Evolutionary conservation across 2,797 vertebrate species (phyloP).

Genomic region (Rhynchotus rufescens): DNA sequence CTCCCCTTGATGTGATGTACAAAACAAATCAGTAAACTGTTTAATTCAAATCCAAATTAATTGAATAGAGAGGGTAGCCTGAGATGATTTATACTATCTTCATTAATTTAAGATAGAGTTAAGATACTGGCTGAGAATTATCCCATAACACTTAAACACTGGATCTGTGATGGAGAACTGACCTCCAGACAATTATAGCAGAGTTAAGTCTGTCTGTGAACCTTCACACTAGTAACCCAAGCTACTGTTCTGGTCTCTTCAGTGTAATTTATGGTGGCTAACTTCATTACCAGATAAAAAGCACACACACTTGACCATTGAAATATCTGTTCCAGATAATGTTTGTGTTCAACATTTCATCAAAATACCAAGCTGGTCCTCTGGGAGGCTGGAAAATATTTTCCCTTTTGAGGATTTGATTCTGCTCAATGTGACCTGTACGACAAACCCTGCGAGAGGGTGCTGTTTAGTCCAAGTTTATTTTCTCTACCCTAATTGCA

Average conservation of each 20-base stretch:
- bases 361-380: conserved; percentile 33
- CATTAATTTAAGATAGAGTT: neutral
- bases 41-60: neutral
- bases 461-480: neutral
- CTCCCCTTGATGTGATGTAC: neutral
- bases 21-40: neutral
- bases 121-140: neutral
- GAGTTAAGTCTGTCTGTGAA: conserved; percentile 26
- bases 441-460: neutral
- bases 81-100: neutral
- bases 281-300: conserved; percentile 35
- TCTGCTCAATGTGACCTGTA: conserved; percentile 7
- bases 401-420: conserved; percentile 17
- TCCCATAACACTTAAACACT: neutral
- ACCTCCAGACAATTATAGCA: conserved; percentile 21
- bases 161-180: neutral
- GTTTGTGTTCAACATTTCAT: conserved; percentile 51
- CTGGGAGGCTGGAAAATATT: conserved; percentile 29
- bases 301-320: conserved; percentile 25
- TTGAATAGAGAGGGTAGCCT: neutral
- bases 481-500: conserved; percentile 33
- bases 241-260: conserved; percentile 30
- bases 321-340: conserved; percentile 60
- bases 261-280: conserved; percentile 57
- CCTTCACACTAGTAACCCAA: conserved; percentile 30